Conservation (phyloP, 2,888 invertebrate genomes). For the Odontocolon sp. region DNA sequence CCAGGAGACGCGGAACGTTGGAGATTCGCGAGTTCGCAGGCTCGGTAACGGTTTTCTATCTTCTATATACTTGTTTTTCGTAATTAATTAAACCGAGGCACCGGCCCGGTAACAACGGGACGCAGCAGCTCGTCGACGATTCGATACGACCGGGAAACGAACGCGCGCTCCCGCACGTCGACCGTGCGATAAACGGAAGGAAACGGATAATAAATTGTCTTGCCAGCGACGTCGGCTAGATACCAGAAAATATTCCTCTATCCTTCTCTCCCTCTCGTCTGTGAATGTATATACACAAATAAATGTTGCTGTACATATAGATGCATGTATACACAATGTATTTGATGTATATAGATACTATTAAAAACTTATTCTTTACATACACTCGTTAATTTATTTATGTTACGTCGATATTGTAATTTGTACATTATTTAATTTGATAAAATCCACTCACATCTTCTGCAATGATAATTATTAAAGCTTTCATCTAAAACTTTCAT, state of each 20-base stretch:
- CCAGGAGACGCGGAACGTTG: constrained; percentile 22
- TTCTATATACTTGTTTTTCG: constrained; percentile 39
- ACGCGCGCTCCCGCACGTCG: constrained; percentile 38
- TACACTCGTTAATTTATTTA: constrained; percentile 44
- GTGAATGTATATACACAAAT: background rate
- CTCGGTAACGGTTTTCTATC: constrained; percentile 18
- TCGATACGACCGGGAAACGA: constrained; percentile 44
- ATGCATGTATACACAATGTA: constrained; percentile 11
- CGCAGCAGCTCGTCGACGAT: constrained; percentile 49
- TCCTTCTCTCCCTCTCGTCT: constrained; percentile 4
- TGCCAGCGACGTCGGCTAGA: constrained; percentile 50
- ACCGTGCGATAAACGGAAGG: constrained; percentile 61
- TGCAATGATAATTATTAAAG: too few relatives aligned
- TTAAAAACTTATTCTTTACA: background rate
- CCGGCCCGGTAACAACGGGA: constrained; percentile 25
- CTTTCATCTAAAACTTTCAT: too few relatives aligned
- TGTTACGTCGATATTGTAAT: constrained; percentile 15
- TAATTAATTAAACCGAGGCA: constrained; percentile 57
- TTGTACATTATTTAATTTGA: constrained; percentile 16
- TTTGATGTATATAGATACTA: background rate
- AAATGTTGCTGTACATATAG: too few relatives aligned
- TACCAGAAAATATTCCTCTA: constrained; percentile 53
- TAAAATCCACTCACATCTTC: background rate
- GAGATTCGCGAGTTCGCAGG: constrained; percentile 12
- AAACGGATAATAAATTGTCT: constrained; percentile 59